Evolutionary conservation across 2,797 vertebrate genomes (phyloP).

Genomic region (Sandelia bainsii): DNA sequence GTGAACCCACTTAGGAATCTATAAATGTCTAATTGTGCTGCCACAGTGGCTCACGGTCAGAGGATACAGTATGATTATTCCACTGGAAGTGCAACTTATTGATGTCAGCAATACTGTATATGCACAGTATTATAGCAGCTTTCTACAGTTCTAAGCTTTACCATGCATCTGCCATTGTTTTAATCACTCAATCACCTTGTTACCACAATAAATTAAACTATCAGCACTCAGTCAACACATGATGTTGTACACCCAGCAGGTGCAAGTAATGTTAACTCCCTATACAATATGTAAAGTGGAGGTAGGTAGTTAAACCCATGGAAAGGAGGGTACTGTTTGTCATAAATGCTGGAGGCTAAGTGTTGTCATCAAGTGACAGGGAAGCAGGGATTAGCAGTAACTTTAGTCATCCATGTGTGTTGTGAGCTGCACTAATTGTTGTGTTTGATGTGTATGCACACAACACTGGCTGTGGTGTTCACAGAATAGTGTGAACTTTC

Average conservation of each 20-base stretch:
- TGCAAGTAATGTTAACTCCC: background rate
- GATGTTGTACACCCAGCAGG: background rate
- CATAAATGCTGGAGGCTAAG: background rate
- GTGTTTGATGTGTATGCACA: background rate
- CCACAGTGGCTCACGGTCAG: background rate
- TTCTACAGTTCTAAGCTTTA: background rate
- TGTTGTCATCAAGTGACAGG: background rate
- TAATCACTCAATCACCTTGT: background rate
- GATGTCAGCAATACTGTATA: background rate
- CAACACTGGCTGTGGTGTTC: background rate
- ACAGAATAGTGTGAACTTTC: background rate
- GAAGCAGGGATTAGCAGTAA: background rate
- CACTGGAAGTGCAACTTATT: background rate
- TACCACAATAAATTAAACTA: background rate
- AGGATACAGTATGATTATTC: background rate
- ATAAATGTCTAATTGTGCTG: no score
- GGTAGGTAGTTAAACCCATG: background rate
- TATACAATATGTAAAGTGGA: background rate
- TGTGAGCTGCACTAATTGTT: no score
- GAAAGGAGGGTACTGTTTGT: background rate
- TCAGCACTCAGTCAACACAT: background rate
- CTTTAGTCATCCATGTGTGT: background rate
- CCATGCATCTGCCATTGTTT: background rate
- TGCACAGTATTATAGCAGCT: background rate
- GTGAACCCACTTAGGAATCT: no score